A percentile compares a stretch with the other conserved stretches of the same genome.
Evolutionary conservation across 35 echinoderm and acorn worm species (phyloP).

Genomic region (Apostichopus parvimensis): DNA sequence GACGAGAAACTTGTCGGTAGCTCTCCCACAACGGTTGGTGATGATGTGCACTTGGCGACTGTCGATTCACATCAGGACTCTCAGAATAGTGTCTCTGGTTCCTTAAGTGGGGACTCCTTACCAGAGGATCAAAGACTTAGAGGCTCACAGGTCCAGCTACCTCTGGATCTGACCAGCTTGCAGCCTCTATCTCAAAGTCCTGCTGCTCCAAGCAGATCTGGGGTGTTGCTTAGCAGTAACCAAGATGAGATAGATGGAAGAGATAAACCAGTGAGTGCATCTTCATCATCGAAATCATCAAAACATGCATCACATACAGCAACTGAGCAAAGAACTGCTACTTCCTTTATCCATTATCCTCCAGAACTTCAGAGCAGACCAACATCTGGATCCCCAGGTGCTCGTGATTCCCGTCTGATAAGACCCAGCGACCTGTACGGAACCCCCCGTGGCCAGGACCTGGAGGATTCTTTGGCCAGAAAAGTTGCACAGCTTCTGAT

Average conservation of each 20-base stretch:
- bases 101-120: conserved; percentile 22
- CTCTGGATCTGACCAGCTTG: conserved; percentile 43
- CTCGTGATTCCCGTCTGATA: not conserved
- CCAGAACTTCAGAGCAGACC: conserved; percentile 49
- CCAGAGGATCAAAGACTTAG: conserved; percentile 25
- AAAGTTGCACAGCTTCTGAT: conserved; percentile 56
- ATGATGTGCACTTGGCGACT: not conserved
- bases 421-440: conserved; percentile 47
- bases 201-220: conserved; percentile 32
- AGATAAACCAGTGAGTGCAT: not conserved
- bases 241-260: not conserved
- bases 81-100: conserved; percentile 24
- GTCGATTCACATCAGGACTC: conserved; percentile 3
- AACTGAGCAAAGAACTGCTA: conserved; percentile 18
- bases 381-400: not conserved
- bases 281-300: not conserved
- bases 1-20: not conserved
- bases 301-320: too few species aligned
- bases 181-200: conserved; percentile 28
- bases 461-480: conserved; percentile 49
- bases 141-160: conserved; percentile 56
- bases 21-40: not conserved
- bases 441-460: conserved; percentile 4
- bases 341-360: conserved; percentile 58
- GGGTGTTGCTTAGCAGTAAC: conserved; percentile 14